Evolutionary conservation across 2,113 vertebrate species (phyloP), one percentile per base, ranked within the genome.

Genomic region (Aspiorhynchus laticeps): DNA sequence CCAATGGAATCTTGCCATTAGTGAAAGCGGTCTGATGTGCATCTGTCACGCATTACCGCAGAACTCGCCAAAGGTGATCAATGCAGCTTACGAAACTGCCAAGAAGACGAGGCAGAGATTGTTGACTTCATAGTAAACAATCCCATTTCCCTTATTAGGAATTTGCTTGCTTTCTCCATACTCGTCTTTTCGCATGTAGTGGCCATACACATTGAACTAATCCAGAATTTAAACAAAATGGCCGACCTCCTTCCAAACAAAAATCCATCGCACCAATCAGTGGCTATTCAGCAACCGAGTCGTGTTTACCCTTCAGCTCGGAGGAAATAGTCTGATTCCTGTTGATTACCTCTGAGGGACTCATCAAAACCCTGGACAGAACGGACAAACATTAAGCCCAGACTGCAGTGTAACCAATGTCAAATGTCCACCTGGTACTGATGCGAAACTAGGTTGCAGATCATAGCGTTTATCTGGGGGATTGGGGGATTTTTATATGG

Each of bases 21-120:
- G 91, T 88, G 51, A 90, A 87, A 61, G 11, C 61, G 78, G 88
- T 75, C 89, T 82, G 89, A 90, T 84, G 87, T 90, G 86, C 92
- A 95, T 93, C 93, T 94, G 92, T 89, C 89, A 90, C 73, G 89
- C 91, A 94, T 94, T 94, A 93, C 76, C 67, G 88, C 81, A 84
- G 43, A 84, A 84, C 88, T 85, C 41, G 83, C 85, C 90, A 88
- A 90, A 91, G 89, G 87, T 91, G 87, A 91, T 87, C 86, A 46
- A 79, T 69, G 43, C 69, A 85, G 83, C 78, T 91, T 83, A 81
- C 73, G 89, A 85, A 88, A 14, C 69, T 24, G 41, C 38, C 26
- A 80, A 63, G 28, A 85, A 76, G 46, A 76, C 24, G 84, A 88
- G 80, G 51, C 80, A 12, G 65, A 78, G 74, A 74, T 74, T 76